Conservation (phyloP, 2,797 vertebrate genomes). For the Margarornis squamiger region DNA sequence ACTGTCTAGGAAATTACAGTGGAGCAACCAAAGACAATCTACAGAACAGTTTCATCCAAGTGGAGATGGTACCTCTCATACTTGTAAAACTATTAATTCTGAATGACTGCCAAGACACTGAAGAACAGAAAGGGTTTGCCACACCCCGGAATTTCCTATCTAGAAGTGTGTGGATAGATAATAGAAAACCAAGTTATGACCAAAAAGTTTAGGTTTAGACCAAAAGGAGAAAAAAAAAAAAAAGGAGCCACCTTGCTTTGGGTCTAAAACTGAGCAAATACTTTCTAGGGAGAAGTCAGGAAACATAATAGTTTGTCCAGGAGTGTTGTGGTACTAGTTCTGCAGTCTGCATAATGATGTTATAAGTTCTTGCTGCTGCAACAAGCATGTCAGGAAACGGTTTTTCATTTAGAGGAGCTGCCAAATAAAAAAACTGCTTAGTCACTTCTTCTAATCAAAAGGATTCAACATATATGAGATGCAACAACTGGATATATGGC, state of each 20-base stretch:
- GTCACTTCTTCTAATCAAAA: neutral
- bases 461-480: neutral
- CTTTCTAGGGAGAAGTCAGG: neutral
- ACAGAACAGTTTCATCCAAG: neutral
- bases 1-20: neutral
- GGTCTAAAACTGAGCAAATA: neutral
- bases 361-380: neutral
- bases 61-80: fast-evolving
- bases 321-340: neutral
- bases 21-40: neutral
- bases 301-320: neutral
- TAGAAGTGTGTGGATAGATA: neutral
- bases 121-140: neutral
- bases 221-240: neutral
- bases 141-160: neutral
- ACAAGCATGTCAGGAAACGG: fast-evolving
- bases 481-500: neutral
- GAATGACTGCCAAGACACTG: neutral
- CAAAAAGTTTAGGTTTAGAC: neutral
- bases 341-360: neutral
- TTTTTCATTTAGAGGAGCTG: neutral
- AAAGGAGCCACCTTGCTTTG: neutral
- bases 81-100: neutral
- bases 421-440: neutral
- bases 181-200: neutral